Conservation (phyloP, 2,797 vertebrate species). For the Halcyon leucocephala region DNA sequence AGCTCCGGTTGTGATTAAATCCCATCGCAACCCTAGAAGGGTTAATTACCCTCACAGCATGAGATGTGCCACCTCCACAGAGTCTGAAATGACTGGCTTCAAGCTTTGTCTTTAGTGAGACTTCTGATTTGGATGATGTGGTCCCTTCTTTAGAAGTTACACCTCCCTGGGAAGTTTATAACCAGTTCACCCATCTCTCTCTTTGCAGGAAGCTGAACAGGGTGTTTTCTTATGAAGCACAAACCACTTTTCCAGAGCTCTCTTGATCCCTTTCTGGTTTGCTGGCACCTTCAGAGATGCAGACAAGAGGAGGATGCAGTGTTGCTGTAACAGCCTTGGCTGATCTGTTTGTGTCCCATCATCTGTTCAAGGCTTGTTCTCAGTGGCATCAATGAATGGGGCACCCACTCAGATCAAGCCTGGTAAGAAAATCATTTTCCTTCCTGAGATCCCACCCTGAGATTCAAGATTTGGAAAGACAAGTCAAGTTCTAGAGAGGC, state of each 20-base stretch:
- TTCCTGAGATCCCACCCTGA: background rate
- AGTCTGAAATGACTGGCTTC: background rate
- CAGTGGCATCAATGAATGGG: rapidly evolving
- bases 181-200: background rate
- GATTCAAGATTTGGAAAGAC: background rate
- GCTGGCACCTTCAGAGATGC: background rate
- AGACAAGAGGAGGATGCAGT: background rate
- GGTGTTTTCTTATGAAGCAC: background rate
- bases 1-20: background rate
- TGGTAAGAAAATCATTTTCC: background rate
- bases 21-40: background rate
- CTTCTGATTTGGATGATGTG: background rate
- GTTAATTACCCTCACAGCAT: background rate
- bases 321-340: background rate
- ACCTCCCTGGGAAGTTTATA: background rate
- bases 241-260: background rate
- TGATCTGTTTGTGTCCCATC: background rate
- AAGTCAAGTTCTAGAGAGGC: background rate
- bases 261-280: background rate
- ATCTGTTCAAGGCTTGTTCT: background rate
- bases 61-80: background rate
- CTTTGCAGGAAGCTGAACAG: background rate
- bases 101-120: background rate
- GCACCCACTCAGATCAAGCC: background rate
- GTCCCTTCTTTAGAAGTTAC: background rate